Evolutionary conservation across 37 sponge, comb jelly and placozoan species (phyloP).

Genomic region (Chondrilla cf. caribensis): DNA sequence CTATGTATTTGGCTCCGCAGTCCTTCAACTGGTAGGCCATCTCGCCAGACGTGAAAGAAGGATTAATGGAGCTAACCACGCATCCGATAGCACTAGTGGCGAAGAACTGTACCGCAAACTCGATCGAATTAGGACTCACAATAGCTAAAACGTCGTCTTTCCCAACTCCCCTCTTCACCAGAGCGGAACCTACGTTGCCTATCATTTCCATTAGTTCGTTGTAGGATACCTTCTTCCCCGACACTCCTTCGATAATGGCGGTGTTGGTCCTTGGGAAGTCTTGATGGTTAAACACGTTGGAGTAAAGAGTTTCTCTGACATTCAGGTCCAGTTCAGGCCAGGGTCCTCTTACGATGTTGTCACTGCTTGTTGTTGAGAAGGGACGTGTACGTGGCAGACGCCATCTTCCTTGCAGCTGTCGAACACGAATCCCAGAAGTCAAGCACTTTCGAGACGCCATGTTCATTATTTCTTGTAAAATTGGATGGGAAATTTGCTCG

Average conservation of each 20-base stretch:
- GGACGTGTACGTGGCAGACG: too few relatives aligned
- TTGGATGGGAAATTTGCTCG: too few relatives aligned
- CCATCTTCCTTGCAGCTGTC: too few relatives aligned
- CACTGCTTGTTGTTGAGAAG: too few relatives aligned
- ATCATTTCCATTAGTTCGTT: slow-evolving; percentile 41
- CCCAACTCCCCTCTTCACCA: slow-evolving; percentile 45
- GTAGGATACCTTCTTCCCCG: slow-evolving; percentile 46
- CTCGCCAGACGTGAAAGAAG: slow-evolving; percentile 64
- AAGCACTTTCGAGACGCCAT: too few relatives aligned
- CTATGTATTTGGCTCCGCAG: slow-evolving; percentile 51
- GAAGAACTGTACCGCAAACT: slow-evolving; percentile 41
- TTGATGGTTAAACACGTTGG: slow-evolving; percentile 27
- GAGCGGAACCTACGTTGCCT: slow-evolving; percentile 40
- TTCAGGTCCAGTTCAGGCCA: neutral
- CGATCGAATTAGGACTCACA: slow-evolving; percentile 50
- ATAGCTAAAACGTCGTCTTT: slow-evolving; percentile 61
- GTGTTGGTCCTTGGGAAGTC: slow-evolving; percentile 20
- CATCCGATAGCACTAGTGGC: slow-evolving; percentile 73
- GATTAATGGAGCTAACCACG: slow-evolving; percentile 68
- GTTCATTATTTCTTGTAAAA: too few relatives aligned
- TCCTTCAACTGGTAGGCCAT: slow-evolving; percentile 68
- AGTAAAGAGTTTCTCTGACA: neutral
- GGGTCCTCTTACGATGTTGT: neutral
- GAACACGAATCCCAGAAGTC: too few relatives aligned
- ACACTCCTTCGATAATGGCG: slow-evolving; percentile 50